A percentile compares a stretch with the other conserved stretches of the same genome.
Conservation (phyloP, 1,140 invertebrate species). For the Solenopsis fugax region DNA sequence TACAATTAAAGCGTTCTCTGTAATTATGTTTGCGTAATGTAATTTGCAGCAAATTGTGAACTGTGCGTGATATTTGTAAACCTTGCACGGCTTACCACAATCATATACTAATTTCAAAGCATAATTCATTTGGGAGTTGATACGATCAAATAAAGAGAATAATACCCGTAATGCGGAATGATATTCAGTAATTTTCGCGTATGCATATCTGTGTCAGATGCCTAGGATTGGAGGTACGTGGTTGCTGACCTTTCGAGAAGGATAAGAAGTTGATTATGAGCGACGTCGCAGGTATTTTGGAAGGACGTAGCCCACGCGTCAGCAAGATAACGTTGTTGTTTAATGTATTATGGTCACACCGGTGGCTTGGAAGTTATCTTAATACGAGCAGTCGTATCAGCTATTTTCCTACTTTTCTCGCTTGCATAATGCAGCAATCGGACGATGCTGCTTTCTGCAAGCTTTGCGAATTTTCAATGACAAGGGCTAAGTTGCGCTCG, state of each 20-base stretch:
- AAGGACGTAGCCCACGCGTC: neutral
- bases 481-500: neutral
- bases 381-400: slow-evolving; percentile 15
- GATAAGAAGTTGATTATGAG: slow-evolving; percentile 31
- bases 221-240: neutral
- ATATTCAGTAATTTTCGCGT: neutral
- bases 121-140: neutral
- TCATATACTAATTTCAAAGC: neutral
- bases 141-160: neutral
- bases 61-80: neutral
- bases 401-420: neutral
- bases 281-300: slow-evolving; percentile 14
- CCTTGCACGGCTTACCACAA: neutral
- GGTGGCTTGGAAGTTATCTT: neutral
- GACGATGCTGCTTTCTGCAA: neutral
- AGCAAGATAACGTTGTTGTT: slow-evolving; percentile 1
- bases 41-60: neutral
- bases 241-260: slow-evolving; percentile 29
- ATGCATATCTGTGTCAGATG: neutral
- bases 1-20: slow-evolving; percentile 15
- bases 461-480: slow-evolving; percentile 9
- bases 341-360: neutral
- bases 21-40: slow-evolving; percentile 1
- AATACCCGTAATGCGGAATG: neutral
- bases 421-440: slow-evolving; percentile 12